A percentile compares a stretch with the other conserved stretches of the same genome.
Evolutionary conservation across 1,140 invertebrate species (phyloP).

Genomic region (Matsumurasca onukii): DNA sequence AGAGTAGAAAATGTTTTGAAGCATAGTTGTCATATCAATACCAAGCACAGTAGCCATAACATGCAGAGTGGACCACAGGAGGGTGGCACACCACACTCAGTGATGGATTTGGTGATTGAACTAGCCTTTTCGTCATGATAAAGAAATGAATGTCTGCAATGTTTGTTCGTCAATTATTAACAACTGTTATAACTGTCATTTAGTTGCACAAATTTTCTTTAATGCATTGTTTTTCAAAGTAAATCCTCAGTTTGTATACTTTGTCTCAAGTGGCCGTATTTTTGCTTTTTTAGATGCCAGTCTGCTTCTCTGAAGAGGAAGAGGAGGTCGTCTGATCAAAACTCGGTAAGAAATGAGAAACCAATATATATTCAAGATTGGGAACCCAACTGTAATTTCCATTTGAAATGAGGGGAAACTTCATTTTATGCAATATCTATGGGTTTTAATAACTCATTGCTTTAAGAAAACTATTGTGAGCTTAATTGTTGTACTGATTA

Average conservation of each 20-base stretch:
- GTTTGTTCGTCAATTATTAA: too few relatives aligned
- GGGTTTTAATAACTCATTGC: background rate
- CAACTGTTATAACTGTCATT: too few relatives aligned
- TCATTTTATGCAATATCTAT: background rate
- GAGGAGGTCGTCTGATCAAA: background rate
- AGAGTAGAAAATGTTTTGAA: background rate
- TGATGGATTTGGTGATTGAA: too few relatives aligned
- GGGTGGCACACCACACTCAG: background rate
- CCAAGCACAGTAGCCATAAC: background rate
- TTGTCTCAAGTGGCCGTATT: background rate
- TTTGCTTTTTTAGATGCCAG: conserved; percentile 2
- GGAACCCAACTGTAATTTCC: background rate
- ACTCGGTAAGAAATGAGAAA: background rate
- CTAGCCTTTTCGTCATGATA: background rate
- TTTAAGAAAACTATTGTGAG: background rate
- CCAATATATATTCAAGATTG: background rate
- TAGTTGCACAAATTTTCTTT: background rate
- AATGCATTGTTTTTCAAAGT: background rate
- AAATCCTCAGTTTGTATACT: background rate
- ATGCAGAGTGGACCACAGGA: background rate
- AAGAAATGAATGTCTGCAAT: too few relatives aligned
- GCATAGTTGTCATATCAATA: background rate
- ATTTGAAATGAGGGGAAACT: background rate
- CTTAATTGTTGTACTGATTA: background rate
- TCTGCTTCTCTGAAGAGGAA: conserved; percentile 6